Evolutionary conservation across 2,888 invertebrate species (phyloP), one percentile per base, ranked within the genome.

Genomic region (Epirrita christyi): DNA sequence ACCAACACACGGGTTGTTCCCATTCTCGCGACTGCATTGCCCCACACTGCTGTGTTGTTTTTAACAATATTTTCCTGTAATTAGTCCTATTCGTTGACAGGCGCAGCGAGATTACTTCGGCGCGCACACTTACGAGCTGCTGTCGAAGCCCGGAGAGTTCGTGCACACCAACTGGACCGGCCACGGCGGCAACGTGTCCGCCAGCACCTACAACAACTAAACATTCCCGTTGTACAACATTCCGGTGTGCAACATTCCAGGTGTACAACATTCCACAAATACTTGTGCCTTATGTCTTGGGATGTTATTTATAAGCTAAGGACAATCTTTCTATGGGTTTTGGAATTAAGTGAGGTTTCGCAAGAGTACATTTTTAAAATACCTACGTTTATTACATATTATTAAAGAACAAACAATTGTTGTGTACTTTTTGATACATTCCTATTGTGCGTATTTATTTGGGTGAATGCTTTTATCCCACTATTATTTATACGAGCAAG

Each of bases 141-240:
- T 98, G 52, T 93, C 93, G 4, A 92, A 96, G 62, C 98, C 98
- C 42, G 99, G 98, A 3, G 94, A 94, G 70, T 99, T 96, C 81
- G 94, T 97, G 2, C 99, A 99, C 88, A 99, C 99, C 63, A 99
- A 99, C 92, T 99, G 99, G 99, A 99, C 99, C 8, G 99, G 99
- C 10, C 97, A 97, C 72, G 99, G 99, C 29, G 98, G 98, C 60
- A 97, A 97, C 76, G 97, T 98, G 4, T 97, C 98, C 0, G 97
- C 98, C n/a, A 96, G 97, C 60, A 97, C 98, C 9, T 98, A 98
- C 69, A 90, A 79, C 66, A 87, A 85, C 44, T 89, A 80, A 76
- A 47, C 7, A 27, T 8, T 47, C 38, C 14, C 7, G 13, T 1
- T 8, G 13, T 11, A 28, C 7, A 6, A 29, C 10, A n/a, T 11